Percentiles rank a stretch among this genome's conserved stretches.
Evolutionary conservation across 2,888 invertebrate genomes (phyloP).

Genomic region (Caenorhabditis sp.): DNA sequence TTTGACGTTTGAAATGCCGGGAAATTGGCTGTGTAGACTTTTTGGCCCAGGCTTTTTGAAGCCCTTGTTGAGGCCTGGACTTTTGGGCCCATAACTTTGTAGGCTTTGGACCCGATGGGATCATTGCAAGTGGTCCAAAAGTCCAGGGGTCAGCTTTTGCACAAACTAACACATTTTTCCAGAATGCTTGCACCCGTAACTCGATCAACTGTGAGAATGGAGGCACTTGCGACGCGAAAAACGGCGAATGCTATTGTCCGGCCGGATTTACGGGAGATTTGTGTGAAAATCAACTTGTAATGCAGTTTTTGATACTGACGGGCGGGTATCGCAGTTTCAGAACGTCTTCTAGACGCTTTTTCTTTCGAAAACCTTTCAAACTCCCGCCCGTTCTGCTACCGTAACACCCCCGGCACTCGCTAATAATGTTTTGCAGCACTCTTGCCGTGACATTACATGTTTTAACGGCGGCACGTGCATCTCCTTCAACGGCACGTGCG

Average conservation of each 20-base stretch:
- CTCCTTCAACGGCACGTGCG: conserved; percentile 21
- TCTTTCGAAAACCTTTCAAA: no score
- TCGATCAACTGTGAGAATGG: conserved; percentile 21
- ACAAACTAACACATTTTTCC: no score
- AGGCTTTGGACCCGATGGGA: no score
- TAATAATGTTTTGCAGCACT: conserved; percentile 37
- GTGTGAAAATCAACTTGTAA: conserved; percentile 37
- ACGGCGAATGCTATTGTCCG: conserved; percentile 15
- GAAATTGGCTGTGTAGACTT: no score
- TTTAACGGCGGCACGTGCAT: conserved; percentile 45
- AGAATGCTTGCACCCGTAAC: conserved; percentile 26
- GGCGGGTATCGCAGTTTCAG: no score
- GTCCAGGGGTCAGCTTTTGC: no score
- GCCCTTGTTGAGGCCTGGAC: no score
- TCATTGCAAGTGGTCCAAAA: no score
- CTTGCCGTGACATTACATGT: conserved; percentile 27
- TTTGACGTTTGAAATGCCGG: no score
- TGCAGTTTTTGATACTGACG: not conserved
- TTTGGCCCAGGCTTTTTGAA: no score
- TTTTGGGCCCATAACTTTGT: no score
- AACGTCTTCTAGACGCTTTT: no score
- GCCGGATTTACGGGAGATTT: conserved; percentile 8
- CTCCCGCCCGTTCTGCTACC: not conserved
- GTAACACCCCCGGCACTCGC: not conserved
- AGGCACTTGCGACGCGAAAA: conserved; percentile 17